A percentile compares a stretch with the other conserved stretches of the same genome.
These are phyloP conservation scores for Syngnathus acus DNA, from an alignment of 2,797 vertebrate species.

Conservation along the genomic window DNA sequence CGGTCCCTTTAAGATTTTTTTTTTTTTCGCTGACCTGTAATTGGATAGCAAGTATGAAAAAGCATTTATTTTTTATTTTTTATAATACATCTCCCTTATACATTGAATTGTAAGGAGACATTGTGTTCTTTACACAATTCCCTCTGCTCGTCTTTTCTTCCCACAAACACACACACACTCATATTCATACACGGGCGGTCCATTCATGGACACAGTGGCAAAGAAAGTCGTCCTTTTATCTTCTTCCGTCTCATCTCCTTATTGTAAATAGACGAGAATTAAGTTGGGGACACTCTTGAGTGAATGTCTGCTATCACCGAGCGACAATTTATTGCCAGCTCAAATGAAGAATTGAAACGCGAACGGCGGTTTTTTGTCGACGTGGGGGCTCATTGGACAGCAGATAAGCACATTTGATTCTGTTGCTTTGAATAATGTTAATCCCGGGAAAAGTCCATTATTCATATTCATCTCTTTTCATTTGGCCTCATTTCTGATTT, in stretches of 20 bases:
- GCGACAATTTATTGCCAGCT: constrained; percentile 61
- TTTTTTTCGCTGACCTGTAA: not conserved
- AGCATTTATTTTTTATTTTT: not conserved
- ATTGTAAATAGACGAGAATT: constrained; percentile 75
- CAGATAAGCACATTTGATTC: constrained; percentile 74
- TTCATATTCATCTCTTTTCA: constrained; percentile 67
- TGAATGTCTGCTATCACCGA: constrained; percentile 64
- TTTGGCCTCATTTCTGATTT: constrained; percentile 64
- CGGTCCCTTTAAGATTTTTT: not conserved
- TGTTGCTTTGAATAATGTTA: constrained; percentile 70
- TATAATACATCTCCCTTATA: constrained; percentile 13
- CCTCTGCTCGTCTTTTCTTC: constrained; percentile 42
- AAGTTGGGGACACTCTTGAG: constrained; percentile 63
- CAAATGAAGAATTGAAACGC: constrained; percentile 67
- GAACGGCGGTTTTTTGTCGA: constrained; percentile 51
- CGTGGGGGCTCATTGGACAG: constrained; percentile 59
- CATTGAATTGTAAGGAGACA: constrained; percentile 36
- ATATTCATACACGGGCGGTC: constrained; percentile 50
- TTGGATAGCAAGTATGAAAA: not conserved
- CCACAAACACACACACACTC: constrained; percentile 41
- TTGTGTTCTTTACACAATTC: constrained; percentile 46
- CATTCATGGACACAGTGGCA: not conserved
- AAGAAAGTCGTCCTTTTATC: constrained; percentile 50
- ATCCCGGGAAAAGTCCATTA: constrained; percentile 66
- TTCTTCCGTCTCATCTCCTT: constrained; percentile 64